These are phyloP conservation scores for Sinocyclocheilus rhinocerous DNA, from an alignment of 2,113 vertebrate genomes.

Conservation along the genomic window DNA sequence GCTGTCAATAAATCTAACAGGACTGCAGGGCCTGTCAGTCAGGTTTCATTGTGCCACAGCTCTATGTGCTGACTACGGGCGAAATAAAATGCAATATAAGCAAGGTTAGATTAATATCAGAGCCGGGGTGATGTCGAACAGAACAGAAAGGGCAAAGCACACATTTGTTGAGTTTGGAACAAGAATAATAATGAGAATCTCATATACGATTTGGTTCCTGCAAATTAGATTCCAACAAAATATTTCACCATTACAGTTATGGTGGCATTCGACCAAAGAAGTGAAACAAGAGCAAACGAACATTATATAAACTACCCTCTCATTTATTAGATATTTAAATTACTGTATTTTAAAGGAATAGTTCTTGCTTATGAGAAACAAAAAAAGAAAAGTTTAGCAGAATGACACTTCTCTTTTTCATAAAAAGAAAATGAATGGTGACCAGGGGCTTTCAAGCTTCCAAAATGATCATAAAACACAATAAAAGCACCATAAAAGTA, in stretches of 20 bases:
- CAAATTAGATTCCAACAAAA: neutral
- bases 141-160: neutral
- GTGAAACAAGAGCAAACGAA: neutral
- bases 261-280: too few relatives aligned
- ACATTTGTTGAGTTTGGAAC: neutral
- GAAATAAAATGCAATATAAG: conserved; percentile 31
- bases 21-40: conserved; percentile 24
- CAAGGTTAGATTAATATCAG: conserved; percentile 38
- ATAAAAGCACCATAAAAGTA: neutral
- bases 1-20: neutral
- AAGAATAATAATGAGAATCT: neutral
- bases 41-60: conserved; percentile 17
- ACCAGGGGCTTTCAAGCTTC: neutral
- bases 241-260: too few relatives aligned
- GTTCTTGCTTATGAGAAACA: neutral
- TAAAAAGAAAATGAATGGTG: neutral
- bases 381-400: neutral
- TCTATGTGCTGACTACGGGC: conserved; percentile 28
- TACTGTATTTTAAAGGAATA: neutral
- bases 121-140: neutral
- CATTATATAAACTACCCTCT: neutral
- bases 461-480: neutral
- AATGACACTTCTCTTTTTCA: neutral
- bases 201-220: too few relatives aligned
- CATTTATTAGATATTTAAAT: neutral